Evolutionary conservation across 2,888 invertebrate genomes (phyloP).

Genomic region (Cinara cedri): DNA sequence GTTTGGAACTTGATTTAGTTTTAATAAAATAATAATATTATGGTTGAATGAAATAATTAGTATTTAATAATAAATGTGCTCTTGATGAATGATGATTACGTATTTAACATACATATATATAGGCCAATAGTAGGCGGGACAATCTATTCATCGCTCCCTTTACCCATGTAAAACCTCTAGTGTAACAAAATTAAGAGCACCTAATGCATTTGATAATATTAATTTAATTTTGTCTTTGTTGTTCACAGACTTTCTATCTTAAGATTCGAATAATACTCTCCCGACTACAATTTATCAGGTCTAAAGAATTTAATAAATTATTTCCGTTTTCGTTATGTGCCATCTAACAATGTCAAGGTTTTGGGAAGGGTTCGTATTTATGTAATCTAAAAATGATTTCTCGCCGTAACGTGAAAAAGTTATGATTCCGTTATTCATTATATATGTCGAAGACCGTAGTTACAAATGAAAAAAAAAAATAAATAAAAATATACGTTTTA

Average conservation of each 20-base stretch:
- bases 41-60: too few relatives aligned
- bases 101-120: too few relatives aligned
- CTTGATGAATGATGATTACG: too few relatives aligned
- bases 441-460: background rate
- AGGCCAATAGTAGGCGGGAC: too few relatives aligned
- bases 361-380: background rate
- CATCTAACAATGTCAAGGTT: background rate
- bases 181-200: too few relatives aligned
- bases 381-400: background rate
- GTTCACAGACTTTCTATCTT: background rate
- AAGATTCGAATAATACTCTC: background rate
- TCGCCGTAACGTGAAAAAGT: background rate
- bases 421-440: background rate
- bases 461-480: background rate
- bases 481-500: too few relatives aligned
- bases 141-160: too few relatives aligned
- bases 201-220: background rate
- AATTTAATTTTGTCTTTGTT: background rate
- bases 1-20: too few relatives aligned
- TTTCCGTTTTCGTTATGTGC: background rate
- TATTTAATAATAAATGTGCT: too few relatives aligned
- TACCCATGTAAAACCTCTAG: too few relatives aligned
- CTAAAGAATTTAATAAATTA: constrained; percentile 2
- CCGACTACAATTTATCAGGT: background rate
- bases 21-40: too few relatives aligned